phyloP scores from a whole-genome alignment of 2,888 invertebrate species.

The Ochlodes sylvanus region DNA sequence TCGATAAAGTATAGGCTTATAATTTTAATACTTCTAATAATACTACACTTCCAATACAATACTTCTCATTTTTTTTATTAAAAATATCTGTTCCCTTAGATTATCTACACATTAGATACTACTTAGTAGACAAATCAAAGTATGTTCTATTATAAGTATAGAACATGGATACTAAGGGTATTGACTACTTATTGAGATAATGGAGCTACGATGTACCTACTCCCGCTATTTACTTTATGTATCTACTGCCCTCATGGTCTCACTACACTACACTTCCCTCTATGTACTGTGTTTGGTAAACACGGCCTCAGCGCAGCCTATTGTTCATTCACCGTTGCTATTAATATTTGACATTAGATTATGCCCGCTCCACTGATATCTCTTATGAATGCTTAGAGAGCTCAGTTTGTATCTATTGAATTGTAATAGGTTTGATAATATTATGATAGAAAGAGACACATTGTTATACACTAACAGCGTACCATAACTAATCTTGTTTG shows the following conservation, averaged over 20 bases:
- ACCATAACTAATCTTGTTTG: background rate
- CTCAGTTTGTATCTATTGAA: conserved; percentile 10
- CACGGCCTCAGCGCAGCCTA: conserved; percentile 10
- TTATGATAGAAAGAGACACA: background rate
- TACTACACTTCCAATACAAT: too few species aligned
- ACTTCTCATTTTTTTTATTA: too few species aligned
- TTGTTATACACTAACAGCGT: background rate
- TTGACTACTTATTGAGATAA: conserved; percentile 27
- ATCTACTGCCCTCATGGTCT: conserved; percentile 16
- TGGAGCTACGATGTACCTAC: conserved; percentile 27
- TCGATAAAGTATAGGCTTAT: too few species aligned
- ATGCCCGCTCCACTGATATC: conserved; percentile 9
- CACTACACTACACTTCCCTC: background rate
- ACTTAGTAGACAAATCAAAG: too few species aligned
- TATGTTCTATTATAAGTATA: too few species aligned
- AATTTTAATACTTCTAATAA: too few species aligned
- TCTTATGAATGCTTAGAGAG: background rate
- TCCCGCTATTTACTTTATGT: conserved; percentile 23
- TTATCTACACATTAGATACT: too few species aligned
- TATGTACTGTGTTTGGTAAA: conserved; percentile 23
- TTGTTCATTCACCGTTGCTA: conserved; percentile 26
- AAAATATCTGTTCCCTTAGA: too few species aligned
- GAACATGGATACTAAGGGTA: too few species aligned
- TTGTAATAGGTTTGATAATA: conserved; percentile 6
- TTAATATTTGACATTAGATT: conserved; percentile 28